Evolutionary conservation across 1,140 invertebrate species (phyloP), one percentile per base, ranked within the genome.

Genomic region (Euglossa dilemma): DNA sequence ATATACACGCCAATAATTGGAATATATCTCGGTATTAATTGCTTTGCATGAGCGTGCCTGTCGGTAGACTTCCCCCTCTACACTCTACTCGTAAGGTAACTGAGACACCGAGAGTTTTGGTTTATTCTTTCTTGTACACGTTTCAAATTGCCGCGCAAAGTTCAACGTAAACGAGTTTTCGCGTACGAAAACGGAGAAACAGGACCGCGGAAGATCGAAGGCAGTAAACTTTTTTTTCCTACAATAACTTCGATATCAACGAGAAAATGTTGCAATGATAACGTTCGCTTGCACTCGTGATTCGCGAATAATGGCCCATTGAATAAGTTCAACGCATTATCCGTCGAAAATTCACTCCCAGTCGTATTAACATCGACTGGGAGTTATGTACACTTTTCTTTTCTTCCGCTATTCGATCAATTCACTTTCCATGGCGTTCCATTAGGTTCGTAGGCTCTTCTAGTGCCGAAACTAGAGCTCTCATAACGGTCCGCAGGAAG

Each of bases 11-110:
- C 54, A 36, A 76, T 64, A 76, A 28, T 25, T 28, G 57, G 59
- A 50, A 63, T 72, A 45, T 54, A 20, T 45, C 52, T 47, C 36
- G 36, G 18, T 57, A 57, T 78, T 56, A 67, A 78, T 64, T 63
- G 18, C 57, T 50, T 47, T 57, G 36, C n/a, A 59, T n/a, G 20
- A 59, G 36, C 23, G 11, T 64, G 47, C 45, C 14, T 16, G 28
- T 25, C 9, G 23, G 18, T 63, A 52, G 28, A 63, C 57, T 61
- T 59, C 61, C 56, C 61, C 6, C 28, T 25, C 9, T 63, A 45
- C 9, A 50, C 23, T 75, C 50, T 18, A 9, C 45, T 63, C 20
- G 43, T 45, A 28, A 50, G 18, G 18, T 75, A 61, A 75, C 56
- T 25, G 18, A 61, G n/a, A 18, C 57, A 61, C 73, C 36, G 47